Conservation (phyloP, 2,888 invertebrate species). For the Acrocyrtus sp. region DNA sequence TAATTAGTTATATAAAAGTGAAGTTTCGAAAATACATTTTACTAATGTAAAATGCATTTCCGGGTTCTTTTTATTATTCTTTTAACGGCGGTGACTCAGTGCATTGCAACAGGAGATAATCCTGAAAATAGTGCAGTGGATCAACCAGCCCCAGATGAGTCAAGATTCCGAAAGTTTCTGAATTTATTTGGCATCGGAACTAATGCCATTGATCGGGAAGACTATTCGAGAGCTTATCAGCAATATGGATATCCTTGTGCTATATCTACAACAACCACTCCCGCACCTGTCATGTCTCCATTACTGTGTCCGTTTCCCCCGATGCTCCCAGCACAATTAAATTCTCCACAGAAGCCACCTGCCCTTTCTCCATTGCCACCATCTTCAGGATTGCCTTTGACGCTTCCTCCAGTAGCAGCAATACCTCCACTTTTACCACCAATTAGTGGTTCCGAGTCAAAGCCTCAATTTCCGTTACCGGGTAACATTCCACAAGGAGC, state of each 20-base stretch:
- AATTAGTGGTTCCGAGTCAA: conserved; percentile 1
- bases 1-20: neutral
- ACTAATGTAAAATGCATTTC: conserved; percentile 5
- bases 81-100: neutral
- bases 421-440: neutral
- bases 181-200: conserved; percentile 38
- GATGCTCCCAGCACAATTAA: conserved; percentile 25
- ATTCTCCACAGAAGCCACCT: too few species aligned
- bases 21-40: neutral
- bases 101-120: neutral
- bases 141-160: conserved; percentile 2
- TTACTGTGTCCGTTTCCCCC: conserved; percentile 39
- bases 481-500: too few species aligned
- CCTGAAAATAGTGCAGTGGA: conserved; percentile 8
- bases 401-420: neutral
- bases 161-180: conserved; percentile 35
- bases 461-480: conserved; percentile 13
- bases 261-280: conserved; percentile 26
- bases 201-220: neutral
- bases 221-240: neutral
- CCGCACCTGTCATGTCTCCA: conserved; percentile 16
- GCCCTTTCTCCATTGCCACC: too few species aligned
- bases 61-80: conserved; percentile 11
- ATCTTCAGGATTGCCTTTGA: neutral
- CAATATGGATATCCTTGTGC: conserved; percentile 37